Evolutionary conservation across 2,888 invertebrate genomes (phyloP).

Genomic region (Noctua comes): DNA sequence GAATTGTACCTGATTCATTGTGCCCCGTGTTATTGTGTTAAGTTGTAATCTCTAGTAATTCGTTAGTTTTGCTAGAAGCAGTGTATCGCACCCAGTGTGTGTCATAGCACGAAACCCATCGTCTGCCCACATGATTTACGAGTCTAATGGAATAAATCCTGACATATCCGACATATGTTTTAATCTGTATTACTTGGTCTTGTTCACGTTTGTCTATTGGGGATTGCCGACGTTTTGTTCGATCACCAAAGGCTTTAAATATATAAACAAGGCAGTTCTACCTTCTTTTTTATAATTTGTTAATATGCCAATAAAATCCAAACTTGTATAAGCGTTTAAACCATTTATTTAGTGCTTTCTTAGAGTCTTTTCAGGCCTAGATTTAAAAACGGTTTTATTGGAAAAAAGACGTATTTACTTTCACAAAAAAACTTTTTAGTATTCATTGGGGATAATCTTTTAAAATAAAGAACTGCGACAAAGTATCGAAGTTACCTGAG

Average conservation of each 20-base stretch:
- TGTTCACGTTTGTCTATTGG: too few relatives aligned
- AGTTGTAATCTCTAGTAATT: too few relatives aligned
- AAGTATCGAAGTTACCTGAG: conserved; percentile 21
- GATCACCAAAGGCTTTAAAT: too few relatives aligned
- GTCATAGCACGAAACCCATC: too few relatives aligned
- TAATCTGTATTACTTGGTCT: background rate
- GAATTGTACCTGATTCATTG: too few relatives aligned
- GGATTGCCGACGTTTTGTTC: too few relatives aligned
- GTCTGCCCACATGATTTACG: too few relatives aligned
- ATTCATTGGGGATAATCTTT: conserved; percentile 43
- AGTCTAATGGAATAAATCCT: too few relatives aligned
- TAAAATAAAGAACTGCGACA: conserved; percentile 29
- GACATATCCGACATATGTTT: too few relatives aligned
- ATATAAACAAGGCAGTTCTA: background rate
- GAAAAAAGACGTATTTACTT: background rate
- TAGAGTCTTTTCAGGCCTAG: background rate
- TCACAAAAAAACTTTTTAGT: conserved; percentile 28
- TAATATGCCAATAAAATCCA: background rate
- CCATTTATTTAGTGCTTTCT: background rate
- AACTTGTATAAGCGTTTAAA: background rate
- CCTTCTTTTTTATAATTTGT: background rate
- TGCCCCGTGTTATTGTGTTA: too few relatives aligned
- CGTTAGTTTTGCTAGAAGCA: too few relatives aligned
- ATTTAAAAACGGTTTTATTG: conserved; percentile 17
- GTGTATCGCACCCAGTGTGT: too few relatives aligned